Percentiles rank a stretch among this genome's conserved stretches.
phyloP scores from a whole-genome alignment of 92 coral and sea anemone species.

The Pocillopora meandrina region DNA sequence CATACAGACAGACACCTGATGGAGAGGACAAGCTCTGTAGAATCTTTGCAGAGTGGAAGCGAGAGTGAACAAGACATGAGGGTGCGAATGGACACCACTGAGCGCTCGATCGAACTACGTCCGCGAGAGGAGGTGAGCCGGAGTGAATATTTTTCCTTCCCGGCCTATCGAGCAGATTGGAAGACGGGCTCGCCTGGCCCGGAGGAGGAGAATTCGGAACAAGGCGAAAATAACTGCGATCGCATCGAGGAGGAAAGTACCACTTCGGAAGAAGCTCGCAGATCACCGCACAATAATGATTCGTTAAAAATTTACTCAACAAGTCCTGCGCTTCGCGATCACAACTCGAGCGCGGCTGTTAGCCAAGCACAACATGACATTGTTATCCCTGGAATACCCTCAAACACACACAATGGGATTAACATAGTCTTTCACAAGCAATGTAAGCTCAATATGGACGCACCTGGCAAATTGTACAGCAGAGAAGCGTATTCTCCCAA shows the following conservation, averaged over 20 bases:
- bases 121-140: slow-evolving; percentile 18
- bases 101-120: slow-evolving; percentile 4
- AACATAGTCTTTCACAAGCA: slow-evolving; percentile 78
- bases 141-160: slow-evolving; percentile 91
- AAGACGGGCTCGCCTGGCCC: slow-evolving; percentile 39
- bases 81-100: slow-evolving; percentile 10
- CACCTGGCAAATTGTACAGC: slow-evolving; percentile 15
- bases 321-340: slow-evolving; percentile 37
- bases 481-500: slow-evolving; percentile 32
- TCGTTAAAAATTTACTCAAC: slow-evolving; percentile 38
- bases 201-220: slow-evolving; percentile 52
- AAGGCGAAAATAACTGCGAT: slow-evolving; percentile 28
- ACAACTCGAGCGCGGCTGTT: neutral
- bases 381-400: slow-evolving; percentile 75
- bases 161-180: slow-evolving; percentile 91
- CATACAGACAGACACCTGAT: slow-evolving; percentile 24
- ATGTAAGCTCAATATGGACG: slow-evolving; percentile 41
- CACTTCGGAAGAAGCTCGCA: slow-evolving; percentile 41
- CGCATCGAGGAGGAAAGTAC: slow-evolving; percentile 15
- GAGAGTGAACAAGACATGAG: slow-evolving; percentile 9
- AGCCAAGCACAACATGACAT: slow-evolving; percentile 15
- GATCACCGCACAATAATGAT: slow-evolving; percentile 34
- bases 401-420: slow-evolving; percentile 70
- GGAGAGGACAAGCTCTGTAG: slow-evolving; percentile 40
- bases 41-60: slow-evolving; percentile 30